Evolutionary conservation across 37 sponge, comb jelly and placozoan genomes (phyloP).

Genomic region (Hormiphora californensis): DNA sequence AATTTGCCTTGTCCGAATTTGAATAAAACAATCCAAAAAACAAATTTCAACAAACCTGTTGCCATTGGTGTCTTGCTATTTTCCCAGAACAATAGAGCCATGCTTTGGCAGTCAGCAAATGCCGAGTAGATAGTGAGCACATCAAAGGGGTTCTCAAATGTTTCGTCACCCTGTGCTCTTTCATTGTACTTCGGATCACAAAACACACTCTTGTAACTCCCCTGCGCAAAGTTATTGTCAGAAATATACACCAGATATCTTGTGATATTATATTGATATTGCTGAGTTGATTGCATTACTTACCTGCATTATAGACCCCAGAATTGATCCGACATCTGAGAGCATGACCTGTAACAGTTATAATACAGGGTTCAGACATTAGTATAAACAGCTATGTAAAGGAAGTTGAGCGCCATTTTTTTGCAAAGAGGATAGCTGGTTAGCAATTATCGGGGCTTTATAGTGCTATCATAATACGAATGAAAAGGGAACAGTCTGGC

Average conservation of each 20-base stretch:
- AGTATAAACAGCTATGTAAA: too few relatives aligned
- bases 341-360: background rate
- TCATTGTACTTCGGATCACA: conserved; percentile 53
- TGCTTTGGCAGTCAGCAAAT: conserved; percentile 21
- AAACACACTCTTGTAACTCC: conserved; percentile 3
- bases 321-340: conserved; percentile 30
- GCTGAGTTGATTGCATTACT: too few relatives aligned
- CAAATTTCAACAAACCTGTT: too few relatives aligned
- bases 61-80: conserved; percentile 34
- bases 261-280: too few relatives aligned
- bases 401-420: background rate
- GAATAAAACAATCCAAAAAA: too few relatives aligned
- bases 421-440: background rate
- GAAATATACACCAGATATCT: too few relatives aligned
- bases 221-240: conserved; percentile 18
- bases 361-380: too few relatives aligned
- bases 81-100: conserved; percentile 46
- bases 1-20: too few relatives aligned
- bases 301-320: too few relatives aligned
- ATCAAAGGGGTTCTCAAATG: conserved; percentile 51
- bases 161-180: conserved; percentile 37
- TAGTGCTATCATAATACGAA: too few relatives aligned
- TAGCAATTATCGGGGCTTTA: background rate
- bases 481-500: too few relatives aligned
- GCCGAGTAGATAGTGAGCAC: conserved; percentile 32